Base-by-base conservation (phyloP, 92 coral and sea anemone genomes). In the Palythoa heliodiscus region DNA sequence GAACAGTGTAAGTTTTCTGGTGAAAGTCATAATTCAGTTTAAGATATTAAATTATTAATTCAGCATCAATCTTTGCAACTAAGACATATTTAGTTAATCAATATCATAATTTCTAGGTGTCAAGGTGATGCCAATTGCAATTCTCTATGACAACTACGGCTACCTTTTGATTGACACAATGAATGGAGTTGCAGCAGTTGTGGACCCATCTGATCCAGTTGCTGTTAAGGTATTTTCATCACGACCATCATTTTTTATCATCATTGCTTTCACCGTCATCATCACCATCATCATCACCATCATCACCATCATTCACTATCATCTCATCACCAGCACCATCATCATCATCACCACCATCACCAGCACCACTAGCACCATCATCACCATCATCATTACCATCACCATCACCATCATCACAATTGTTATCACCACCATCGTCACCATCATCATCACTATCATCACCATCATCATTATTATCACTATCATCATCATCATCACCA, bases 191-290 rank as follows among this genome's bases (percentile, higher is more conserved):
- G 93, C 93, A 53, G 91, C 89, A 14, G 87, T 76, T 24, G 87
- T 91, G 2, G 93, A 91, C 67, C 93, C 93, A 55, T 91, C 93
- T 22, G 93, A 91, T 63, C 89, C 93, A 88, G 87, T 73, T n/a
- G 78, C 89, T 19, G 79, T 91, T 69, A 91, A 91, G 87, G 93
- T 87, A 75, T 40, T 24, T 16, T 17, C 40, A 15, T 73, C 50
- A 43, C 14, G n/a, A 69, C 25, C n/a, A 69, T 63, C 69, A 63
- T 6, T 8, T n/a, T n/a, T n/a, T n/a, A 19, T 61, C 68, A 61
- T 61, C 68, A 17, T 61, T 7, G 3, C 19, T 19, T 3, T 16
- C 24, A 20, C 19, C 19, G 12, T 43, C 7, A 43, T 43, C 7
- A 43, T 43, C 7, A 43, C 4, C 9, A 43, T 43, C 4, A 43